Evolutionary conservation across 2,797 vertebrate species (phyloP).

Genomic region (Malacoctenus gilli): DNA sequence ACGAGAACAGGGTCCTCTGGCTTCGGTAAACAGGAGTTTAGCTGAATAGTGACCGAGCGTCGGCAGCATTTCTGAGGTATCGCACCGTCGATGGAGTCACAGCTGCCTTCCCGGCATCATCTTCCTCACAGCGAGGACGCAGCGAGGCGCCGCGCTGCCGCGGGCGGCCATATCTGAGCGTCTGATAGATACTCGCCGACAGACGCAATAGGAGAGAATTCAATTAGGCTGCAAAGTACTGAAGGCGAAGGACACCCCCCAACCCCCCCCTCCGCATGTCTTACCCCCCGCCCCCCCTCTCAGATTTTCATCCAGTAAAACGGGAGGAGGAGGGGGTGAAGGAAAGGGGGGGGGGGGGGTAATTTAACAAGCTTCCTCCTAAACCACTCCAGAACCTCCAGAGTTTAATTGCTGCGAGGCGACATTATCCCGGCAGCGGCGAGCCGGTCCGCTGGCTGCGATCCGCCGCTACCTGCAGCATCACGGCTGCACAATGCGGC

Average conservation of each 20-base stretch:
- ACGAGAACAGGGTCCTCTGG: no score
- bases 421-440: constrained; percentile 72
- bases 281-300: no score
- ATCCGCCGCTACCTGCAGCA: constrained; percentile 72
- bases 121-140: no score
- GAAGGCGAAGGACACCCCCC: constrained; percentile 39
- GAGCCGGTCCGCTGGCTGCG: constrained; percentile 66
- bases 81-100: no score
- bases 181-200: neutral
- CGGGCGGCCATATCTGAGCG: no score
- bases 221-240: constrained; percentile 33
- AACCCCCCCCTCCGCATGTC: no score
- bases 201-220: constrained; percentile 30
- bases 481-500: constrained; percentile 70
- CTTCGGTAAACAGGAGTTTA: no score
- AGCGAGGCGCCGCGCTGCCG: no score
- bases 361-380: constrained; percentile 63
- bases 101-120: no score
- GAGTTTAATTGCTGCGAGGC: constrained; percentile 72
- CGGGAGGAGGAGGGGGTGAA: constrained; percentile 15
- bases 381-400: no score
- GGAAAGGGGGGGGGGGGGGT: constrained; percentile 39
- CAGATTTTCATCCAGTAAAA: neutral
- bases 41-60: no score
- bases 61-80: no score